These are phyloP conservation scores for Psilopogon haemacephalus DNA, from an alignment of 2,113 vertebrate species.

Conservation along the genomic window DNA sequence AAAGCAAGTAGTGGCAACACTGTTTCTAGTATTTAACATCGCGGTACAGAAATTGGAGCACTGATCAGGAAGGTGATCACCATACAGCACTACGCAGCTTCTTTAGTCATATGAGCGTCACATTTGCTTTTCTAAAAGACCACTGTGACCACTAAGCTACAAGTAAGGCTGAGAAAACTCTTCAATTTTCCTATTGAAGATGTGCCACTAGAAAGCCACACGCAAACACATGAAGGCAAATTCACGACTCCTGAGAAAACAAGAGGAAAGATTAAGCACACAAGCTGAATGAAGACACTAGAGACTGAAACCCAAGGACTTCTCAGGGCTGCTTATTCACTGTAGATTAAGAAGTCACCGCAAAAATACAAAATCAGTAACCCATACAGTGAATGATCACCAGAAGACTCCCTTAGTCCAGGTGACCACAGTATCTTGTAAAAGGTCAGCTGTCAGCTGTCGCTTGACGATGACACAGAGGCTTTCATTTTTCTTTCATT, in stretches of 20 bases:
- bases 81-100: background rate
- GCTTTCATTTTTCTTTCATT: background rate
- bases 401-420: background rate
- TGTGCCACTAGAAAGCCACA: background rate
- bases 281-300: background rate
- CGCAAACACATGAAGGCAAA: background rate
- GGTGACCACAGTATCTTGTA: background rate
- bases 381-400: background rate
- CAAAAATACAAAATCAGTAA: background rate
- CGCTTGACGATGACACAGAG: background rate
- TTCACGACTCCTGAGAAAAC: background rate
- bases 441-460: background rate
- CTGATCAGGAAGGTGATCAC: background rate
- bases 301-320: background rate
- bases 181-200: background rate
- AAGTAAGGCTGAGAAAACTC: background rate
- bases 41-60: accelerated
- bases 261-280: background rate
- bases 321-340: background rate
- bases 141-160: background rate
- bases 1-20: background rate
- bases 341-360: background rate
- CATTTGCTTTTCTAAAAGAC: background rate
- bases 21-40: background rate
- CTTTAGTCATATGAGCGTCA: background rate